phyloP scores from a whole-genome alignment of 2,888 invertebrate genomes.

The Neocrepidodera transversa region DNA sequence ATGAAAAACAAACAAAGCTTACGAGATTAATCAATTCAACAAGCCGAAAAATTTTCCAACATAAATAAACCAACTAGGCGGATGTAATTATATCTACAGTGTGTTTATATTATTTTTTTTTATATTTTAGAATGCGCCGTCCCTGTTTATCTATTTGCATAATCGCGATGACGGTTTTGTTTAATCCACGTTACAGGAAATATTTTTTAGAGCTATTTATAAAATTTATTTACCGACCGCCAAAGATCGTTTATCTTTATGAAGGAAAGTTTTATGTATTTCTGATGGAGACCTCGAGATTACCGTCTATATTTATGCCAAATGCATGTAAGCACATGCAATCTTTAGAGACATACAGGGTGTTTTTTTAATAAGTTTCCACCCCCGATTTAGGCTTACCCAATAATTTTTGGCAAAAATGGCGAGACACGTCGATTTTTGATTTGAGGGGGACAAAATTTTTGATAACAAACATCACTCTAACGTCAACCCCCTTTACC shows the following conservation, averaged over 20 bases:
- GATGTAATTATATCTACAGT: constrained; percentile 7
- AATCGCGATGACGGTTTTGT: constrained; percentile 15
- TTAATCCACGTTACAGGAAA: constrained; percentile 24
- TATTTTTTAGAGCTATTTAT: constrained; percentile 30
- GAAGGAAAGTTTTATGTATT: constrained; percentile 28
- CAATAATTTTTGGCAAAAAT: too few species aligned
- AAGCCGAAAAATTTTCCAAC: constrained; percentile 24
- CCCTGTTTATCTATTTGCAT: constrained; percentile 3
- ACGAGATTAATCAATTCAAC: constrained; percentile 17
- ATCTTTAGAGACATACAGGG: too few species aligned
- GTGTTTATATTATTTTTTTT: too few species aligned
- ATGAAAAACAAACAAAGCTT: constrained; percentile 12
- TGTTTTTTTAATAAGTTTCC: too few species aligned
- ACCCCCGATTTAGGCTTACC: too few species aligned
- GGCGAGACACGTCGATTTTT: too few species aligned
- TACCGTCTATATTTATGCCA: not conserved
- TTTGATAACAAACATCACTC: too few species aligned
- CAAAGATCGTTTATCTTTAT: constrained; percentile 35
- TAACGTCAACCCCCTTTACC: too few species aligned
- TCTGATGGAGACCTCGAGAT: constrained; percentile 32
- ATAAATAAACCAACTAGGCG: constrained; percentile 22
- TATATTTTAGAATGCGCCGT: too few species aligned
- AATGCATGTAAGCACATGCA: not conserved
- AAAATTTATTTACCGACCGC: constrained; percentile 29
- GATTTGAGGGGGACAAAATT: too few species aligned